These are phyloP conservation scores for Bombycilla garrulus DNA, from an alignment of 2,113 vertebrate species.

Conservation along the genomic window DNA sequence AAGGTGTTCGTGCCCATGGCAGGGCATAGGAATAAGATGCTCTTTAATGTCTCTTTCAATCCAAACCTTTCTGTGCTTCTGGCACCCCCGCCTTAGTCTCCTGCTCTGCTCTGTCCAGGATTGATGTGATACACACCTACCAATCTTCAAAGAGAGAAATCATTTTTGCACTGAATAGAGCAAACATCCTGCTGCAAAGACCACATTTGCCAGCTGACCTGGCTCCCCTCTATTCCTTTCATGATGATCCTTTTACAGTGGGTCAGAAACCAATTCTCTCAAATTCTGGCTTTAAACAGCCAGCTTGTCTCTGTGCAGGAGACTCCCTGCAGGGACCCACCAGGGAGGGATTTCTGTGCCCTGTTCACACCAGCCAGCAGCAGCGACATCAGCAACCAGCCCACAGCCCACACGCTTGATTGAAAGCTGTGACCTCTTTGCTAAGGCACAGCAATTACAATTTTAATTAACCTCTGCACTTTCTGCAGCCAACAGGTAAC, in stretches of 20 bases:
- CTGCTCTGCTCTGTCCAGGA: background rate
- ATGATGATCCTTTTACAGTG: background rate
- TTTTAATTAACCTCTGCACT: conserved; percentile 54
- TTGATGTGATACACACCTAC: no score
- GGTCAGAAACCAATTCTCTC: background rate
- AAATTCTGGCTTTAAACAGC: background rate
- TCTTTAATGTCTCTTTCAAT: background rate
- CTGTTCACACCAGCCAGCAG: background rate
- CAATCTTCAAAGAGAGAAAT: background rate
- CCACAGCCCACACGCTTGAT: rapidly evolving
- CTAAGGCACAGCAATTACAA: background rate
- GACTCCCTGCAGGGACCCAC: background rate
- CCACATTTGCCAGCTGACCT: background rate
- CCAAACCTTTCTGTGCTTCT: background rate
- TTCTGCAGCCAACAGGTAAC: background rate
- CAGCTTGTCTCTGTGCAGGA: background rate
- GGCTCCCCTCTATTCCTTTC: background rate
- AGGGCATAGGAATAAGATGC: background rate
- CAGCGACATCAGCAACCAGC: background rate
- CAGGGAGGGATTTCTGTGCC: background rate
- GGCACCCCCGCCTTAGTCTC: background rate
- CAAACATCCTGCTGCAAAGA: background rate
- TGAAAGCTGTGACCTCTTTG: background rate
- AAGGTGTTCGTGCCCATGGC: background rate
- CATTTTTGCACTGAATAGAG: background rate